Evolutionary conservation across 2,797 vertebrate genomes (phyloP).

Genomic region (Halcyon smyrnensis): DNA sequence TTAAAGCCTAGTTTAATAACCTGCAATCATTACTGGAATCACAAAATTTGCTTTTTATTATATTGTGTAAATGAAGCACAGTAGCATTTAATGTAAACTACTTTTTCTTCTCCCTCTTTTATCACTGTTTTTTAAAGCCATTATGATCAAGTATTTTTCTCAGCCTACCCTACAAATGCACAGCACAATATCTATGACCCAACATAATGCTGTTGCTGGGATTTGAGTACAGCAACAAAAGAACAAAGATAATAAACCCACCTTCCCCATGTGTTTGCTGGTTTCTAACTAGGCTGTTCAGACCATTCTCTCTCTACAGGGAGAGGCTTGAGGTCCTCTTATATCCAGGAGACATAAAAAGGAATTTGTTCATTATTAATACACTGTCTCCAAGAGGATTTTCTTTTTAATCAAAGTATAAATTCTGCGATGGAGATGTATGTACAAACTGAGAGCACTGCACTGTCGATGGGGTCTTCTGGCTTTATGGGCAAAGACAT

Average conservation of each 20-base stretch:
- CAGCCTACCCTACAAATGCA: neutral
- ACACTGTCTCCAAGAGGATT: neutral
- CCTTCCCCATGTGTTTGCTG: neutral
- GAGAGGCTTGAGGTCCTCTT: neutral
- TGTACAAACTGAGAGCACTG: neutral
- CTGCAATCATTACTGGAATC: constrained; percentile 55
- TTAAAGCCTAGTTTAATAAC: constrained; percentile 65
- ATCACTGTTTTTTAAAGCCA: constrained; percentile 24
- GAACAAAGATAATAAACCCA: neutral
- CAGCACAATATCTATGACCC: neutral
- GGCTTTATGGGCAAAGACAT: rapidly evolving
- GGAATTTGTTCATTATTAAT: constrained; percentile 27
- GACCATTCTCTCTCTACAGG: neutral
- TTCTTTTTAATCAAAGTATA: neutral
- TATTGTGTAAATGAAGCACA: constrained; percentile 40
- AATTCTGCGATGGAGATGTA: neutral
- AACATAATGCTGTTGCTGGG: neutral
- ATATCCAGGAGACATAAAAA: constrained; percentile 34
- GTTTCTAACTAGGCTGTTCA: neutral
- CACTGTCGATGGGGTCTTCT: rapidly evolving
- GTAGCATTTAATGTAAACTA: constrained; percentile 29
- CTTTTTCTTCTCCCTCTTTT: constrained; percentile 29
- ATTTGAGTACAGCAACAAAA: neutral
- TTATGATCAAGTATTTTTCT: constrained; percentile 23
- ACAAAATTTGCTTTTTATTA: constrained; percentile 66